These are phyloP conservation scores for Athalia rosae DNA, from an alignment of 2,888 invertebrate species.

Conservation along the genomic window DNA sequence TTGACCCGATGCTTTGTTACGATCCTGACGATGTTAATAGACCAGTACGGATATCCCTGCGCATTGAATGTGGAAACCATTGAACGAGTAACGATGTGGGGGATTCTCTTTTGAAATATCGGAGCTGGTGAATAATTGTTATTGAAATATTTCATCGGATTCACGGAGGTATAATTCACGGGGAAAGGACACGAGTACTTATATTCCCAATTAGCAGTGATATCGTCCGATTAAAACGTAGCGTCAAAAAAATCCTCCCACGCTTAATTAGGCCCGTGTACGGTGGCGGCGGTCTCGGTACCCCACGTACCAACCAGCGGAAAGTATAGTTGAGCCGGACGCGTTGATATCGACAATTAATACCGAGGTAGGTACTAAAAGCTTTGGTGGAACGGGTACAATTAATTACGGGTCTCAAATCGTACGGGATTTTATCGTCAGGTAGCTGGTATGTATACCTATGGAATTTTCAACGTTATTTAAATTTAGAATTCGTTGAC, in stretches of 20 bases:
- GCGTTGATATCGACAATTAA: slow-evolving; percentile 39
- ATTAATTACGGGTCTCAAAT: slow-evolving; percentile 26
- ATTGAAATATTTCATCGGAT: background rate
- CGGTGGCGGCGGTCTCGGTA: background rate
- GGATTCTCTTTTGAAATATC: background rate
- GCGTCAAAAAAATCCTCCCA: slow-evolving; percentile 17
- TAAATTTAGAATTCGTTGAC: slow-evolving; percentile 18
- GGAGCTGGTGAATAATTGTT: background rate
- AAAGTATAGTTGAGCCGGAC: background rate
- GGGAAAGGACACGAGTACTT: slow-evolving; percentile 10
- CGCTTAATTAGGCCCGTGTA: background rate
- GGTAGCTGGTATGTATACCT: background rate
- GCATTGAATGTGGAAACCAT: background rate
- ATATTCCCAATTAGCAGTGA: slow-evolving; percentile 1
- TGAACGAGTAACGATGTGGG: background rate
- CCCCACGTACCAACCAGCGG: background rate
- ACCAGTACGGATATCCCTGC: slow-evolving; percentile 6
- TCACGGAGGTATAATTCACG: background rate
- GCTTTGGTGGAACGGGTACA: slow-evolving; percentile 21
- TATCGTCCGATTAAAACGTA: slow-evolving; percentile 5
- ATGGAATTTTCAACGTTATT: slow-evolving; percentile 22
- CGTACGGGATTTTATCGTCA: slow-evolving; percentile 18
- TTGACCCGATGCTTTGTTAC: too few relatives aligned
- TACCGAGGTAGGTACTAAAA: slow-evolving; percentile 26
- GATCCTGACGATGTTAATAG: slow-evolving; percentile 17